Evolutionary conservation across 2,113 vertebrate genomes (phyloP).

Genomic region (Neomonachus schauinslandi): DNA sequence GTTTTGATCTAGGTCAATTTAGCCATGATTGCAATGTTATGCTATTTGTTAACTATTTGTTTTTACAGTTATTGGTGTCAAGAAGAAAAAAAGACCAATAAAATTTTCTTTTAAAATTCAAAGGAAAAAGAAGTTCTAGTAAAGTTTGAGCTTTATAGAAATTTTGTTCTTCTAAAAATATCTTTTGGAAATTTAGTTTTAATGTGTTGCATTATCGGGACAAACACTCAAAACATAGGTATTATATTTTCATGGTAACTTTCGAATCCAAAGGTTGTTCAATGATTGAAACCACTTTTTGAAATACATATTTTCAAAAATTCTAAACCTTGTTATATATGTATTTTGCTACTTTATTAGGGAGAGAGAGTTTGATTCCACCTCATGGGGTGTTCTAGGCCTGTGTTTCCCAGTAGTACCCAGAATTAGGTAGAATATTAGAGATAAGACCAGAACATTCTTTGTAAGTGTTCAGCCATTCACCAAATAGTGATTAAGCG

Average conservation of each 20-base stretch:
- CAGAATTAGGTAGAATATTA: background rate
- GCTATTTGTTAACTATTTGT: background rate
- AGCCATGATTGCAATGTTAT: slow-evolving; percentile 27
- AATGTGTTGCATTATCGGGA: background rate
- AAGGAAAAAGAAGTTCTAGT: slow-evolving; percentile 39
- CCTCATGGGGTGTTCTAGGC: background rate
- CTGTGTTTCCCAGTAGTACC: background rate
- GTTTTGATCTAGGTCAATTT: slow-evolving; percentile 66
- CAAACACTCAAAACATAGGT: background rate
- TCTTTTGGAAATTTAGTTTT: slow-evolving; percentile 23
- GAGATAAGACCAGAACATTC: background rate
- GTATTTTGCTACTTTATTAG: background rate
- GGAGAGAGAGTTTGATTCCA: background rate
- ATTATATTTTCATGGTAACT: slow-evolving; percentile 13
- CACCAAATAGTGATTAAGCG: background rate
- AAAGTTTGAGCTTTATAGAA: slow-evolving; percentile 16
- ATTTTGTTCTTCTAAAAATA: slow-evolving; percentile 1
- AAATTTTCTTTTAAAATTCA: background rate
- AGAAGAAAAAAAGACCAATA: slow-evolving; percentile 53
- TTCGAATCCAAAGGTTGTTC: background rate
- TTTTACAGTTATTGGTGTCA: slow-evolving; percentile 45
- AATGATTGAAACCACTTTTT: slow-evolving; percentile 6
- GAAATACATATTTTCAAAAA: background rate
- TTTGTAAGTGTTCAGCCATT: background rate
- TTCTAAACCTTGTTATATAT: background rate